Percentiles rank a stretch among this genome's conserved stretches.
Evolutionary conservation across 2,797 vertebrate species (phyloP).

Genomic region (Huso huso): DNA sequence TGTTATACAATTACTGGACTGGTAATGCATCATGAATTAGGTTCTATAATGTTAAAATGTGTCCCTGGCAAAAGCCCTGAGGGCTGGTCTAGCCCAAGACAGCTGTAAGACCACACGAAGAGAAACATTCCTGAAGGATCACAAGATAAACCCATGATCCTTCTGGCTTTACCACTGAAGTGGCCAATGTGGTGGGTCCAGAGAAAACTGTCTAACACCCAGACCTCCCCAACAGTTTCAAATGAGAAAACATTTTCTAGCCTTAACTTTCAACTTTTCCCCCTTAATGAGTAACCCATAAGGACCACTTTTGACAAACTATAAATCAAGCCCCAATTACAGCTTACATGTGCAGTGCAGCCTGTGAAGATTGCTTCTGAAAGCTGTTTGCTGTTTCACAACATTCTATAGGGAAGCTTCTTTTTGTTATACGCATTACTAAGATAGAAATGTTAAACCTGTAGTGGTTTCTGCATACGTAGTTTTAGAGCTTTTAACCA

Average conservation of each 20-base stretch:
- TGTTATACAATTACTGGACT: too few species aligned
- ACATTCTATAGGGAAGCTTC: too few species aligned
- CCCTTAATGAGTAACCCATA: not conserved
- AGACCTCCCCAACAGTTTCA: conserved; percentile 5
- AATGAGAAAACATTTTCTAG: not conserved
- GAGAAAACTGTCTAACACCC: not conserved
- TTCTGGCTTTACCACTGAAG: not conserved
- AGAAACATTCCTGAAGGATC: conserved; percentile 1
- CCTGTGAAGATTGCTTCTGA: not conserved
- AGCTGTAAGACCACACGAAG: not conserved
- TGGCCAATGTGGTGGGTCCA: conserved; percentile 4
- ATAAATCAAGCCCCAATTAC: not conserved
- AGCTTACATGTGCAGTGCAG: not conserved
- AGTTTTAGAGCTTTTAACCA: too few species aligned
- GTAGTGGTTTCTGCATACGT: not conserved
- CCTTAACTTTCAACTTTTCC: not conserved
- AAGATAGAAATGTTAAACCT: not conserved
- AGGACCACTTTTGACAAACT: not conserved
- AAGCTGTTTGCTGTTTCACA: not conserved
- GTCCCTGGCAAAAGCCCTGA: not conserved
- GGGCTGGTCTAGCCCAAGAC: not conserved
- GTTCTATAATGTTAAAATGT: not conserved
- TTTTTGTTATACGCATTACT: too few species aligned
- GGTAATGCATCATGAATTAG: not conserved
- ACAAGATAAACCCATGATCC: conserved; percentile 5